These are phyloP conservation scores for Archips crataeganus DNA, from an alignment of 2,888 invertebrate species.

Conservation along the genomic window DNA sequence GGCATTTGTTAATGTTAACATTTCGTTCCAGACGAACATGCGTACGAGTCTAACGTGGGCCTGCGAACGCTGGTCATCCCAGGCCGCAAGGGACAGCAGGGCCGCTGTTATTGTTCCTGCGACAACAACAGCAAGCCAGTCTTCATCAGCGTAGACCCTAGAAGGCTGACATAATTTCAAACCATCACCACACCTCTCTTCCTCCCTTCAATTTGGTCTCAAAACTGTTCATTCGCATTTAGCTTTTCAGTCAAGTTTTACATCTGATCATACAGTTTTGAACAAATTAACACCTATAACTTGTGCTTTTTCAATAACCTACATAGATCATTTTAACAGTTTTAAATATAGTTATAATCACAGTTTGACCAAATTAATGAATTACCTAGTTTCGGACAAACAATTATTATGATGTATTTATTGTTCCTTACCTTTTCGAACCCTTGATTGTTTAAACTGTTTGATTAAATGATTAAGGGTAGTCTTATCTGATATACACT, in stretches of 20 bases:
- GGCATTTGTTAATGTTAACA: constrained; percentile 14
- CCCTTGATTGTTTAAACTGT: background rate
- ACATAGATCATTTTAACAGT: background rate
- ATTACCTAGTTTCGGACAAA: background rate
- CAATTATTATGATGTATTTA: background rate
- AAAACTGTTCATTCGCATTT: background rate
- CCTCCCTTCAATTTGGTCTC: background rate
- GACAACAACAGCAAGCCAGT: constrained; percentile 52
- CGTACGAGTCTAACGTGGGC: constrained; percentile 49
- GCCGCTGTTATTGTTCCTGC: constrained; percentile 58
- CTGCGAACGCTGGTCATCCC: constrained; percentile 50
- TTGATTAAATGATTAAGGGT: background rate
- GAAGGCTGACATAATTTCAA: constrained; percentile 12
- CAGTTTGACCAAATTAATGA: background rate
- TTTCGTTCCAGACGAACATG: constrained; percentile 43
- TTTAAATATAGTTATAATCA: background rate
- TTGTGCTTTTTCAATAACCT: background rate
- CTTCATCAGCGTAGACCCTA: constrained; percentile 51
- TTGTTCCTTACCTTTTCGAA: background rate
- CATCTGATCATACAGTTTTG: background rate
- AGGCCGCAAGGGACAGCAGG: constrained; percentile 47
- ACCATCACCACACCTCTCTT: background rate
- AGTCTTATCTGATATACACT: background rate
- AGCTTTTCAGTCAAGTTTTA: background rate
- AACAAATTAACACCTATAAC: background rate